Conservation (phyloP, 2,888 invertebrate species). For the Achlya flavicornis region DNA sequence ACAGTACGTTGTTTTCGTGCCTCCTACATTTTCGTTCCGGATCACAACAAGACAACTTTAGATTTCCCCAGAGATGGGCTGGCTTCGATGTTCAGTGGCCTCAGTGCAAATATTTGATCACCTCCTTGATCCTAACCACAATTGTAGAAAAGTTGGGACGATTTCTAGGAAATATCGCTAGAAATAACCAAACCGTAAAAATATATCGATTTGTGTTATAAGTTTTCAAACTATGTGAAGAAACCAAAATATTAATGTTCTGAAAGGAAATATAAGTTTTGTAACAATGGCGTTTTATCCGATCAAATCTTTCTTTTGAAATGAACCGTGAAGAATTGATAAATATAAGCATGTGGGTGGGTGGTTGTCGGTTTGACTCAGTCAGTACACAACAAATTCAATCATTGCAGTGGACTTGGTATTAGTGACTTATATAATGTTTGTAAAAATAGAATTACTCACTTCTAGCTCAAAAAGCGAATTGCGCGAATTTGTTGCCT, state of each 20-base stretch:
- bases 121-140: slow-evolving; percentile 25
- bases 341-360: too few species aligned
- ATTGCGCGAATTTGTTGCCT: too few species aligned
- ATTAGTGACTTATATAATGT: too few species aligned
- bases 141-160: not conserved
- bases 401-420: too few species aligned
- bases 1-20: slow-evolving; percentile 25
- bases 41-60: slow-evolving; percentile 39
- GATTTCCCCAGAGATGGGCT: slow-evolving; percentile 50
- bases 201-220: not conserved
- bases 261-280: not conserved
- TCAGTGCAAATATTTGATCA: slow-evolving; percentile 48
- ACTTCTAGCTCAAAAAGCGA: too few species aligned
- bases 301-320: not conserved
- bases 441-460: too few species aligned
- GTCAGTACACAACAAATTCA: too few species aligned
- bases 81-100: slow-evolving; percentile 30
- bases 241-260: not conserved
- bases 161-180: not conserved
- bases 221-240: not conserved
- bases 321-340: not conserved
- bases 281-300: not conserved
- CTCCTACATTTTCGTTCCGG: slow-evolving; percentile 35
- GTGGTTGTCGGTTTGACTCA: too few species aligned
- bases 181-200: not conserved